A percentile compares a stretch with the other conserved stretches of the same genome.
Evolutionary conservation across 2,888 invertebrate genomes (phyloP).

Genomic region (Mylabris sibirica): DNA sequence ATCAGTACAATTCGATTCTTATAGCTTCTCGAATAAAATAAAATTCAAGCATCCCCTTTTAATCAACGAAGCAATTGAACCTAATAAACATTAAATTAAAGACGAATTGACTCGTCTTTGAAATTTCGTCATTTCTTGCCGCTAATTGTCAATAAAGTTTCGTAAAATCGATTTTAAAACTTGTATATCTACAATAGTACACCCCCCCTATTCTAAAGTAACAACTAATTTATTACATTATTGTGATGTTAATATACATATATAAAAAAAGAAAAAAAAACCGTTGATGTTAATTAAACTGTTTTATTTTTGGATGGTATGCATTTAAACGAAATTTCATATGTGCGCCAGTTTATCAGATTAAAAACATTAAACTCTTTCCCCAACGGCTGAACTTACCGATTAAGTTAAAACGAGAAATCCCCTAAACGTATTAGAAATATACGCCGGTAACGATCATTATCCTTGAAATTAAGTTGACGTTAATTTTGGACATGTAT

Average conservation of each 20-base stretch:
- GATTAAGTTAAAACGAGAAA: constrained; percentile 44
- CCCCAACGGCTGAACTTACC: constrained; percentile 38
- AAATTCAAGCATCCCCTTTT: constrained; percentile 50
- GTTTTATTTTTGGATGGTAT: constrained; percentile 25
- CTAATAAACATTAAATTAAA: constrained; percentile 54
- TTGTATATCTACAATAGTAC: background rate
- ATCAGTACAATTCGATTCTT: constrained; percentile 34
- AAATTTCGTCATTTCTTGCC: constrained; percentile 49
- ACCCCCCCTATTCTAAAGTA: background rate
- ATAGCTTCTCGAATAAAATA: constrained; percentile 43
- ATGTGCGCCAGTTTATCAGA: constrained; percentile 43
- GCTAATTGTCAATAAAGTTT: constrained; percentile 48
- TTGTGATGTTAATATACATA: background rate
- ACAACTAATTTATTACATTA: background rate
- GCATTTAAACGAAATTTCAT: constrained; percentile 34
- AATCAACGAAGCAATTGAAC: constrained; percentile 53
- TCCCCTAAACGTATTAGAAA: constrained; percentile 39
- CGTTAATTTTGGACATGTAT: constrained; percentile 33
- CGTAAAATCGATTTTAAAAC: constrained; percentile 22
- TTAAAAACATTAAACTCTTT: constrained; percentile 46
- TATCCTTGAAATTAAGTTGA: constrained; percentile 38
- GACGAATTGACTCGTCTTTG: constrained; percentile 49
- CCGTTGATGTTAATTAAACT: constrained; percentile 27
- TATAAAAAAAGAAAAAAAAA: background rate
- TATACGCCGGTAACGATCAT: constrained; percentile 34